These are phyloP conservation scores for Phaethornis superciliosus DNA, from an alignment of 2,113 vertebrate species.

Conservation along the genomic window DNA sequence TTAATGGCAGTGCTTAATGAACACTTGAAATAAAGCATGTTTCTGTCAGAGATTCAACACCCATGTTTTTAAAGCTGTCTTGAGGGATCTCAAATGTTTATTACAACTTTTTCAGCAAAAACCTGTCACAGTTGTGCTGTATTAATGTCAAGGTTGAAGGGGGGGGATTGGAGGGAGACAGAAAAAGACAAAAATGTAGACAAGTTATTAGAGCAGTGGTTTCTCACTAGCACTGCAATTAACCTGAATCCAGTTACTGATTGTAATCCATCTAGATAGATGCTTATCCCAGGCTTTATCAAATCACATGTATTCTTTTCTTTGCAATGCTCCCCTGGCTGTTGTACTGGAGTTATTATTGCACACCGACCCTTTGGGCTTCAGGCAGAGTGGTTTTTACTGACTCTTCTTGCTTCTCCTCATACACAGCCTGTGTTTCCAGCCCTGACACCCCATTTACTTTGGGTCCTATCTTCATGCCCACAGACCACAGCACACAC, in stretches of 20 bases:
- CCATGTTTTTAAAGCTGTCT: conserved; percentile 40
- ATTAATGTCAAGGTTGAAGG: conserved; percentile 29
- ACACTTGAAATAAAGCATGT: conserved; percentile 49
- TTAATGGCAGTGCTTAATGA: conserved; percentile 53
- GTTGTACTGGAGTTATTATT: neutral
- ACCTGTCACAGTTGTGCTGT: neutral
- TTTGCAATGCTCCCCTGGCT: neutral
- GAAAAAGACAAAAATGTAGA: neutral
- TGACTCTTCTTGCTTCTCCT: neutral
- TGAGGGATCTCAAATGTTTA: conserved; percentile 50
- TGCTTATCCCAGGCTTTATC: conserved; percentile 13
- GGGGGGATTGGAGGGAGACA: neutral
- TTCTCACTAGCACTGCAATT: neutral
- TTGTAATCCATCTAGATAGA: neutral
- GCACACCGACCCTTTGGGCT: fast-evolving
- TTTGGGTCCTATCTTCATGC: neutral
- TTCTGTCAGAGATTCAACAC: conserved; percentile 46
- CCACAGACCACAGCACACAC: fast-evolving
- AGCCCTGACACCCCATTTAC: fast-evolving
- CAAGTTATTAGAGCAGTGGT: neutral
- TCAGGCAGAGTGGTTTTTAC: neutral
- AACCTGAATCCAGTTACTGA: neutral
- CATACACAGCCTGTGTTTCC: fast-evolving
- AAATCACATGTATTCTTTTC: neutral
- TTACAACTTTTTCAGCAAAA: conserved; percentile 49